Evolutionary conservation across 2,113 vertebrate species (phyloP), one percentile per base, ranked within the genome.

Genomic region (Thalassarche chlororhynchos): DNA sequence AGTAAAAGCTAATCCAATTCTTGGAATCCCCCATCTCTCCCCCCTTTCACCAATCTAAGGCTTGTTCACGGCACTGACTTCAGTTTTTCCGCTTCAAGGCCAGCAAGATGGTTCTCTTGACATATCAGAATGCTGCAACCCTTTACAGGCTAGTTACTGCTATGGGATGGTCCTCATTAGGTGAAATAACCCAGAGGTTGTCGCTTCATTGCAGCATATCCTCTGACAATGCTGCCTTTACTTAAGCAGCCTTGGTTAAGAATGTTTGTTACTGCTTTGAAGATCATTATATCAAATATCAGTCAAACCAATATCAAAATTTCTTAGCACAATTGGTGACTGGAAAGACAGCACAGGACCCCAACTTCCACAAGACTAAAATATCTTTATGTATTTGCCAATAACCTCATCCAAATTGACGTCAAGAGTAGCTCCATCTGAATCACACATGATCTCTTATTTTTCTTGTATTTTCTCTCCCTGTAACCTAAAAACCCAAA

Each of bases 261-360:
- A 49, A 55, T 60, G 42, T 25, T 74, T 74, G 95, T 71, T 77
- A 24, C 34, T 76, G 76, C 72, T 87, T 95, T 95, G 94, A 95
- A 92, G 93, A 65, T 93, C 92, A 31, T 98, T 97, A 96, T 65
- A 88, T 84, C 92, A 79, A 95, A 87, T 96, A 95, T 93, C 91
- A 89, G 79, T 98, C 96, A 97, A 97, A 79, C 19, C 21, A 70
- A 36, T 89, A 93, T 70, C 14, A 68, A 84, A 82, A 93, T 77
- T 95, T 81, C 61, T 81, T 87, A 85, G 87, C 70, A 66, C 58
- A 52, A 26, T 74, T 89, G 89, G 79, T 24, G 60, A 57, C 72
- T 79, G 47, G 62, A 71, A 83, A 84, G 96, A 91, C 93, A 92
- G 79, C 24, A 38, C 34, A 87, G 61, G 70, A 78, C 36, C 52